A percentile compares a stretch with the other conserved stretches of the same genome.
Evolutionary conservation across 1,140 invertebrate genomes (phyloP).

Genomic region (Samia ricini): DNA sequence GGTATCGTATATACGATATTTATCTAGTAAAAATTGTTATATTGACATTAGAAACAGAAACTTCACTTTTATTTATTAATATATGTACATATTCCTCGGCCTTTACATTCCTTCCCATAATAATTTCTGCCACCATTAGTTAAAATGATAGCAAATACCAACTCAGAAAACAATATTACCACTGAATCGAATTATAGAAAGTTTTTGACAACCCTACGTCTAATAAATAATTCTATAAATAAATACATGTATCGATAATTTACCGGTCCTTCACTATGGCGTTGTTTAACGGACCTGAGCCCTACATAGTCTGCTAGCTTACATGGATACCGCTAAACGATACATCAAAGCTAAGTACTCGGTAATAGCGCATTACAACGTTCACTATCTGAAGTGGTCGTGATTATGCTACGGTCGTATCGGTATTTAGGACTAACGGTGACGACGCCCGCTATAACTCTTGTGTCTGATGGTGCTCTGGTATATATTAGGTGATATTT

Average conservation of each 20-base stretch:
- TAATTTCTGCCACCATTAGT: no score
- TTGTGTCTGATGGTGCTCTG: conserved; percentile 27
- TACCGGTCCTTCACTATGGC: conserved; percentile 36
- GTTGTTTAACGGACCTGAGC: conserved; percentile 58
- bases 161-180: no score
- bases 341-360: conserved; percentile 65
- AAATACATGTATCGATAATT: conserved; percentile 24
- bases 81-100: no score
- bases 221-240: neutral
- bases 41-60: no score
- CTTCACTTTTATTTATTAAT: no score
- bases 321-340: conserved; percentile 67
- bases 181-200: conserved; percentile 4
- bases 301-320: conserved; percentile 52
- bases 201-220: conserved; percentile 6
- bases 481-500: conserved; percentile 18
- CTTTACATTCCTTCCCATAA: no score
- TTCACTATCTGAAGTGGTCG: conserved; percentile 32
- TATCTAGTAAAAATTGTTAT: no score
- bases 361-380: conserved; percentile 52
- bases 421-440: conserved; percentile 54
- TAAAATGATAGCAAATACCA: no score
- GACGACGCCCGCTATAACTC: conserved; percentile 18
- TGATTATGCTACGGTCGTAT: conserved; percentile 41
- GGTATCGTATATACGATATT: no score